Evolutionary conservation across 2,113 vertebrate genomes (phyloP).

Genomic region (Myxocyprinus asiaticus): DNA sequence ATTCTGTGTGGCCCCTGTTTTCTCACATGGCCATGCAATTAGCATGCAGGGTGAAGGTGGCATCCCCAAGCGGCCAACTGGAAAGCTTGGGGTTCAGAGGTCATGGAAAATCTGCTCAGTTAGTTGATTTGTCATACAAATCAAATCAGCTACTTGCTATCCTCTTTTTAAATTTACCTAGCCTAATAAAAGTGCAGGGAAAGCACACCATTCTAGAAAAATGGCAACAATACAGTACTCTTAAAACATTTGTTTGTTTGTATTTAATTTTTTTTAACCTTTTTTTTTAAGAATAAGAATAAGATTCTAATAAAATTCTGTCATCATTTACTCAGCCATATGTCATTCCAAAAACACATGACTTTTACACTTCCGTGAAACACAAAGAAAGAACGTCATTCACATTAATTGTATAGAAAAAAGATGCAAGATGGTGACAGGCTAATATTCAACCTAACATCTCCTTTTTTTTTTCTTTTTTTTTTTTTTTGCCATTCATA

Average conservation of each 20-base stretch:
- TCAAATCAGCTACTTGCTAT: conserved; percentile 67
- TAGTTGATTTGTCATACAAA: conserved; percentile 71
- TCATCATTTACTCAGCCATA: too few relatives aligned
- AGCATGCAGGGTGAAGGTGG: conserved; percentile 69
- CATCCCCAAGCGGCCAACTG: conserved; percentile 68
- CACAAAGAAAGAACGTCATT: too few relatives aligned
- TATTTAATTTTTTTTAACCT: neutral
- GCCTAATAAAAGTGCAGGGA: conserved; percentile 17
- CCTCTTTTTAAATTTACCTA: conserved; percentile 37
- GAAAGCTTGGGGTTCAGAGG: conserved; percentile 73
- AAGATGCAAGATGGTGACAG: too few relatives aligned
- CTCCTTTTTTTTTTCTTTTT: too few relatives aligned
- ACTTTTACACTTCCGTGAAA: too few relatives aligned
- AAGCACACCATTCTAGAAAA: too few relatives aligned
- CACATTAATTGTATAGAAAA: too few relatives aligned
- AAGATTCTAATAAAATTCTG: too few relatives aligned
- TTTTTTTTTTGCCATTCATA: too few relatives aligned
- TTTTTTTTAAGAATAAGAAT: too few relatives aligned
- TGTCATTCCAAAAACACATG: too few relatives aligned
- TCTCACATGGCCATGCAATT: conserved; percentile 57
- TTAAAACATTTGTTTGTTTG: neutral
- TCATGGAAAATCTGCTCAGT: conserved; percentile 68
- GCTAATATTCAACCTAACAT: too few relatives aligned
- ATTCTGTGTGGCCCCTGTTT: conserved; percentile 48
- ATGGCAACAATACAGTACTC: neutral